Conservation (phyloP, 2,797 vertebrate species). For the Propithecus perrieri region DNA sequence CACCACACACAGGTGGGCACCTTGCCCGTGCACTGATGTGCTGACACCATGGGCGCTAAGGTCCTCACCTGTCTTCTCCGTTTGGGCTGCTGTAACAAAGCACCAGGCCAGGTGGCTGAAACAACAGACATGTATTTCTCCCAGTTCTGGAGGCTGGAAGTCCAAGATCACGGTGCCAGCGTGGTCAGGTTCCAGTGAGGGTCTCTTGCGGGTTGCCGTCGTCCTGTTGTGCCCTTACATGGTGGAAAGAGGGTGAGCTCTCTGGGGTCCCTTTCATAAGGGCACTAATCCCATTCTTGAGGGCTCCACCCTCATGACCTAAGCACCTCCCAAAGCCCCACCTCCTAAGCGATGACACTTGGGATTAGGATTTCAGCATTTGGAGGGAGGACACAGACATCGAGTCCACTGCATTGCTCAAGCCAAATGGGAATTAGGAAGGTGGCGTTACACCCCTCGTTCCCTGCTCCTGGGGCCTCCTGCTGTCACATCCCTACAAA, state of each 20-base stretch:
- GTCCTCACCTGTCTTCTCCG: neutral
- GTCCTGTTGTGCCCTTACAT: neutral
- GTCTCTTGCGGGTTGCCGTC: neutral
- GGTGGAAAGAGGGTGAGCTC: neutral
- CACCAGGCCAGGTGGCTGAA: neutral
- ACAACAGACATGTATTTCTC: neutral
- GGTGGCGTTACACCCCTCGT: too few relatives aligned
- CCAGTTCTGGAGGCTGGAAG: neutral
- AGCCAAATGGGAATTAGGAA: neutral
- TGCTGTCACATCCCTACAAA: neutral
- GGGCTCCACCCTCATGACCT: neutral
- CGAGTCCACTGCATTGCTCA: neutral
- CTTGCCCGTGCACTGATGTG: neutral
- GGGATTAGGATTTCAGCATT: neutral
- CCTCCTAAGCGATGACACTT: neutral
- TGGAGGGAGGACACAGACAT: neutral
- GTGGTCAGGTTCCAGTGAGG: neutral
- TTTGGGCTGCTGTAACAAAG: neutral
- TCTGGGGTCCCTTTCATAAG: neutral
- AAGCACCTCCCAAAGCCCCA: neutral
- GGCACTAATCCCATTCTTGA: neutral
- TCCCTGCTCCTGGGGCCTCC: neutral
- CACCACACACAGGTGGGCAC: fast-evolving
- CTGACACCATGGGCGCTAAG: neutral
- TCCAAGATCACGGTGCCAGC: neutral